These are phyloP conservation scores for Agonopterix arenella DNA, from an alignment of 2,888 invertebrate species.

Conservation along the genomic window DNA sequence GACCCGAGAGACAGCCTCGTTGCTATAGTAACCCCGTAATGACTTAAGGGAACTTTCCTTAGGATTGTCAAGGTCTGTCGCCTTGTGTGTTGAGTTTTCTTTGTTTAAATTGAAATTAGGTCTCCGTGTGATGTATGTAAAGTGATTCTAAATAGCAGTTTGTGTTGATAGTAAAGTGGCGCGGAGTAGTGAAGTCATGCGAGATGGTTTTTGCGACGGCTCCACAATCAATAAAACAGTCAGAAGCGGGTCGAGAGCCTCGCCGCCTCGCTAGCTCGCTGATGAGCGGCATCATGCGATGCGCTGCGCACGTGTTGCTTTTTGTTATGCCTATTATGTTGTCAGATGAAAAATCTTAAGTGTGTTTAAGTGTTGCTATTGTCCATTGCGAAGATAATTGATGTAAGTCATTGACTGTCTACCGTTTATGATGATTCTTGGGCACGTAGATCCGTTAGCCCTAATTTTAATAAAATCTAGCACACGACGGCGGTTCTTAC, in stretches of 20 bases:
- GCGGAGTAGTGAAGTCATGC: conserved; percentile 18
- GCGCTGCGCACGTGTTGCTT: conserved; percentile 46
- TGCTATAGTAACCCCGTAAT: conserved; percentile 37
- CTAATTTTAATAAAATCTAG: too few relatives aligned
- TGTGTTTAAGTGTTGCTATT: conserved; percentile 39
- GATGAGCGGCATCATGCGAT: conserved; percentile 56
- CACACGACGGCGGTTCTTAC: too few relatives aligned
- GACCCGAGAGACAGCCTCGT: conserved; percentile 41
- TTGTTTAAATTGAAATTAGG: too few relatives aligned
- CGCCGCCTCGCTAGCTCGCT: conserved; percentile 10
- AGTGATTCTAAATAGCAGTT: not conserved
- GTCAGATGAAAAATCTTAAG: conserved; percentile 47
- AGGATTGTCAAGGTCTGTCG: conserved; percentile 4
- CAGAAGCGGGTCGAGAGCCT: conserved; percentile 17
- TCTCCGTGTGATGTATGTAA: too few relatives aligned
- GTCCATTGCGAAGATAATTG: conserved; percentile 28
- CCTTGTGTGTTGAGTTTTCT: not conserved
- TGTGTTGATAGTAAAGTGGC: conserved; percentile 10
- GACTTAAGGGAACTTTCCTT: not conserved
- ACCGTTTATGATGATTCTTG: conserved; percentile 4
- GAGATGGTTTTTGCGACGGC: conserved; percentile 18
- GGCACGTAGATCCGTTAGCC: too few relatives aligned
- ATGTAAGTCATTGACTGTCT: conserved; percentile 25
- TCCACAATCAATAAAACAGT: conserved; percentile 42
- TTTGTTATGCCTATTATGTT: conserved; percentile 50